Conservation (phyloP, 2,113 vertebrate species). For the Phalacrocorax pelagicus region DNA sequence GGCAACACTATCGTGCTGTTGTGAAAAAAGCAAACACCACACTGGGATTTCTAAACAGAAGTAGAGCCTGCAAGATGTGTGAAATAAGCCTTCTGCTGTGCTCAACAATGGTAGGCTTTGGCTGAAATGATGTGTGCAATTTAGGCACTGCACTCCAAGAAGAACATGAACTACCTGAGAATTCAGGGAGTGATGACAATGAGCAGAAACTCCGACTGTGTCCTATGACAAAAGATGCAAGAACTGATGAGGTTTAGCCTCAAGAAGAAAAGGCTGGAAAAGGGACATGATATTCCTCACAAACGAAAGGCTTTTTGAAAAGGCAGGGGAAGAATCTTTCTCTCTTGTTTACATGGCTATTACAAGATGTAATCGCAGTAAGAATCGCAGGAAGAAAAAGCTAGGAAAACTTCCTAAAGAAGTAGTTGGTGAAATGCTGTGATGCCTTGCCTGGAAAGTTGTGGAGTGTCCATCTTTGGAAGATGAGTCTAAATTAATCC, state of each 20-base stretch:
- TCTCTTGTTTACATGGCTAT: background rate
- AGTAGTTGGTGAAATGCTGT: background rate
- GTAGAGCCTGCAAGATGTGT: background rate
- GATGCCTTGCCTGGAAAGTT: background rate
- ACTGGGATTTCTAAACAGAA: background rate
- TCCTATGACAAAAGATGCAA: background rate
- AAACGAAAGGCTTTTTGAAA: background rate
- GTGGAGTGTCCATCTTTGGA: background rate
- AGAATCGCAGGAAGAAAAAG: background rate
- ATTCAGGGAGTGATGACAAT: background rate
- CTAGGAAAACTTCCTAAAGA: background rate
- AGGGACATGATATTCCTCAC: background rate
- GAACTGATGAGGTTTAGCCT: background rate
- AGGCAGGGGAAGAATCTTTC: background rate
- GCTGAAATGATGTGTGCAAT: background rate
- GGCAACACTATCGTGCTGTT: background rate
- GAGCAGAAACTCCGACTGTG: background rate
- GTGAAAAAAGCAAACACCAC: conserved; percentile 7
- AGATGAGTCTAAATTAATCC: background rate
- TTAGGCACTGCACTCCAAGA: background rate
- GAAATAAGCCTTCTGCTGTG: background rate
- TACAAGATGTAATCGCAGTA: background rate
- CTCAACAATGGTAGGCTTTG: background rate
- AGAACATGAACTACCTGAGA: background rate
- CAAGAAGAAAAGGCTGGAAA: background rate